phyloP scores from a whole-genome alignment of 2,113 vertebrate species.

The Pseudolaguvia tuberculata region DNA sequence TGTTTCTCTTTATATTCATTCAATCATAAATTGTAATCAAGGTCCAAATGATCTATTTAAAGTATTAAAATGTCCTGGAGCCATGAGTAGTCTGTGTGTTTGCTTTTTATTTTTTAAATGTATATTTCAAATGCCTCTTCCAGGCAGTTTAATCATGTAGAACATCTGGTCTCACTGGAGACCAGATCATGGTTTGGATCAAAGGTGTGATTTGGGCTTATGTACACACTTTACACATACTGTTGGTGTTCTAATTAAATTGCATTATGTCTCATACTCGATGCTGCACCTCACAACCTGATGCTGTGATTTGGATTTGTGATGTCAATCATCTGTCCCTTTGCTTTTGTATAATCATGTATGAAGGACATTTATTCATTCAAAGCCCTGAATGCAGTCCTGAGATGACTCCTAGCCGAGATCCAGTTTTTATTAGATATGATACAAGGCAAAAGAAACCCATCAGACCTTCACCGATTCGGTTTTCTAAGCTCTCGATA shows the following conservation, averaged over 20 bases:
- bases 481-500: not conserved
- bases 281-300: not conserved
- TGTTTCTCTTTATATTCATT: not conserved
- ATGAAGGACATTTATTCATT: constrained; percentile 3
- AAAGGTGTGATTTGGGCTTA: constrained; percentile 2
- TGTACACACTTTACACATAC: not conserved
- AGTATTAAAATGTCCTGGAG: not conserved
- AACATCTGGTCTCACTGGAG: not conserved
- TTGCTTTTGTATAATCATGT: not conserved
- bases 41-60: not conserved
- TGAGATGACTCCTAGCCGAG: constrained; percentile 31
- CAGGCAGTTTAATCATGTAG: not conserved
- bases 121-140: not conserved
- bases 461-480: constrained; percentile 10
- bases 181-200: too few relatives aligned
- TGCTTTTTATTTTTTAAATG: not conserved
- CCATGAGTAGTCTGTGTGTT: not conserved
- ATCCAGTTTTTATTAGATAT: not conserved
- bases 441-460: constrained; percentile 12
- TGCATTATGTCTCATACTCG: not conserved
- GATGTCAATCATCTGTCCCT: constrained; percentile 4
- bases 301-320: not conserved
- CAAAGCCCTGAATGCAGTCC: constrained; percentile 17
- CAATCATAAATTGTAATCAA: not conserved
- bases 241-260: not conserved